Base-by-base conservation (phyloP, 2,888 invertebrate genomes). In the Chrysomela aeneicollis region DNA sequence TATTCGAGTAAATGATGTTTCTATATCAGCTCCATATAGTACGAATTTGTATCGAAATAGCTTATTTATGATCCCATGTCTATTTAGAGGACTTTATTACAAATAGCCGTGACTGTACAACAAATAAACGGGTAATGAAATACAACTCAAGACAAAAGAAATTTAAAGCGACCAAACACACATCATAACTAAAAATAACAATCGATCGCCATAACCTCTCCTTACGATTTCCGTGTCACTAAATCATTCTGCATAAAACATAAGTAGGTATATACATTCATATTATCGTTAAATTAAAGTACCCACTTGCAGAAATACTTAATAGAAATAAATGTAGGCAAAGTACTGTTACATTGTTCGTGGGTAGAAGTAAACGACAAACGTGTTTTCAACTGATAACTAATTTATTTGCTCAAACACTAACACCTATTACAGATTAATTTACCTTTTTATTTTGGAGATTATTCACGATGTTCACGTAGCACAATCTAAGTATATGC, bases 91-190 rank as follows among this genome's bases (percentile, higher is more conserved):
- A 42, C 15, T 42, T 42, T 42, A 42, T 42, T 42, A 42, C 15
- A 15, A 42, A 70, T 68, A 65, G 64, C 65, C 69, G 69, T 71
- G 71, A 71, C 71, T 73, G 71, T 71, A 61, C 67, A 66, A 70
- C 67, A 69, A 71, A 72, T 73, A 71, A 73, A 73, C 69, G 73
- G 66, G 68, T 69, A 69, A 71, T 73, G 68, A 72, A 73, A 64
- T 60, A 67, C 63, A 54, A 71, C 61, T 59, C 65, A 55, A 68
- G 68, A 73, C 71, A 73, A 73, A 71, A 71, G 70, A 67, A 69
- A 68, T 68, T 62, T 64, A 64, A 47, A 50, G 35, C 59, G 51
- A 57, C 59, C 22, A 32, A 57, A 58, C 52, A 59, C 42, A 42
- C 42, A 42, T 42, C 15, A 42, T 15, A n/a, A 42, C 42, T 42